Evolutionary conservation across 2,113 vertebrate species (phyloP), one percentile per base, ranked within the genome.

Genomic region (Stictonetta naevosa): DNA sequence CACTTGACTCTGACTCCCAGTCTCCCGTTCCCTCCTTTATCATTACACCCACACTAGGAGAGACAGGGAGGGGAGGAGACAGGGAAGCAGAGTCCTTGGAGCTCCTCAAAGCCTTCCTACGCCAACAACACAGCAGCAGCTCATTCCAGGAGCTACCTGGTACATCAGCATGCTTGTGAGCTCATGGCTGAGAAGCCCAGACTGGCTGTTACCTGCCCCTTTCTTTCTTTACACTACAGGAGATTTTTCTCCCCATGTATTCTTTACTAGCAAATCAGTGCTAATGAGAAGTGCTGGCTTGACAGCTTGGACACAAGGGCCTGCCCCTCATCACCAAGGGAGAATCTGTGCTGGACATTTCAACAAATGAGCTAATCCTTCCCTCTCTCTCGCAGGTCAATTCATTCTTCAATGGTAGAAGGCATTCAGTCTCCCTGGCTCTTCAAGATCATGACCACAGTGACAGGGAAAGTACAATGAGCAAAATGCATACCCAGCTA

Each of bases 1-100:
- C 63, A 50, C 90, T 93, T 60, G 50, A 88, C 80, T 80, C 79
- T 1, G 4, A 64, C 55, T 93, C 83, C 85, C 67, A 46, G 68
- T 55, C 76, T 91, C 82, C 79, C 38, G 48, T 86, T 77, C 64
- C 94, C 85, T 94, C 88, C 88, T 93, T 85, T 86, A 15, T 92
- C 94, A 94, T 96, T 96, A 95, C 19, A 1, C 52, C 68, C 66
- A 72, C 11, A 0, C 72, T 50, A 74, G n/a, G 31, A 80, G 42
- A 88, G 36, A 60, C 63, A 33, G 59, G 46, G 31, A 77, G 72
- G 40, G 59, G 71, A 85, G 78, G 77, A 87, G 68, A 86, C 0
- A 1, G 52, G 60, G 53, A 91, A 75, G 42, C 48, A 60, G 52
- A 71, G 68, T 52, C 42, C 44, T 44, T 17, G 29, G 71, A 92